Base-by-base conservation (phyloP, 2,888 invertebrate genomes). In the Hydraecia micacea region DNA sequence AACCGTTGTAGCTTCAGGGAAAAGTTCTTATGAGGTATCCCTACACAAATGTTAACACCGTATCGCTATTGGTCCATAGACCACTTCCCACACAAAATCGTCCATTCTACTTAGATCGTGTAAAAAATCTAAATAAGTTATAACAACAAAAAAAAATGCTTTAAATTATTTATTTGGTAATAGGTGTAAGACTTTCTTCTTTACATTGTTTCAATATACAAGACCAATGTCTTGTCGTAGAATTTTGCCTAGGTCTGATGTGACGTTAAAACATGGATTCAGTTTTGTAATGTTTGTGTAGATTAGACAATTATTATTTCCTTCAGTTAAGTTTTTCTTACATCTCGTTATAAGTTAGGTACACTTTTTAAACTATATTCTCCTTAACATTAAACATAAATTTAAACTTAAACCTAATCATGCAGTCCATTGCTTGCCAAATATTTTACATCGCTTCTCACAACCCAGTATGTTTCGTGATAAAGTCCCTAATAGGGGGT, bases 401-500 rank as follows among this genome's bases (percentile, higher is more conserved):
- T n/a, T n/a, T 71, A 85, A 71, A 58, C 49, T n/a, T 85, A 68
- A 32, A 55, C 25, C 63, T 52, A 73, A 58, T 39, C 2, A 9
- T 46, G 21, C 6, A 28, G 49, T 71, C 25, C 25, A 36, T 36
- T 46, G 21, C n/a, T 32, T 36, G 60, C 36, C 36, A 9, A 55
- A 25, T 55, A 3, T n/a, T 42, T 62, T 28, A 18, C n/a, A 28
- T 18, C 15, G 2, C 0, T 42, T 15, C 42, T 86, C 86, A 93
- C 65, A 95, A 80, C 49, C 93, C 94, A 2, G 95, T 95, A 49
- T 93, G 90, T 68, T 94, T 60, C 0, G 83, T 83, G n/a, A 96
- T 94, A 80, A 95, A 96, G n/a, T 91, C 91, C 67, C 94, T 89
- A 28, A 95, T 92, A 0, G 90, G 68, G 0, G 94, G 93, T 0